Evolutionary conservation across 2,797 vertebrate genomes (phyloP), one percentile per base, ranked within the genome.

Genomic region (Melanotaenia boesemani): DNA sequence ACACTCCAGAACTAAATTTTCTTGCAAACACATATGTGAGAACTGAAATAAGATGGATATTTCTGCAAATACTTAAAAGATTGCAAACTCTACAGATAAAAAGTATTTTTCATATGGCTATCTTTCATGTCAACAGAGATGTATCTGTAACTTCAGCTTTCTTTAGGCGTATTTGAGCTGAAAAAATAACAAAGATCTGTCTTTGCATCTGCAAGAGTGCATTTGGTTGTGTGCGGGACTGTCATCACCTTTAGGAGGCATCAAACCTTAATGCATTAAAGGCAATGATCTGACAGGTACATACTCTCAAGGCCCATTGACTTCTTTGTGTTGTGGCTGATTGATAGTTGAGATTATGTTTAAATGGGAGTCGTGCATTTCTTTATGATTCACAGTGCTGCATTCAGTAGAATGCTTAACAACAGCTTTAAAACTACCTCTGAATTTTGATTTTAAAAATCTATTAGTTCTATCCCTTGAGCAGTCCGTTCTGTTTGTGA

Each of bases 231-330:
- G 78, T 71, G 78, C 22, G 1, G 78, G 44, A 82, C 76, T 83
- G 88, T 87, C 65, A 18, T 64, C 70, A 67, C 88, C 87, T 84
- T 73, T 89, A 85, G 87, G 79, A 85, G 62, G 73, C 83, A 74
- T 90, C 82, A 81, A 67, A 77, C 77, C 80, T 68, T 65, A 82
- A 80, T 87, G 86, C 88, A 82, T 91, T 88, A 86, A 86, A 83
- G 82, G 75, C 87, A 90, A 88, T 87, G 89, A 92, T 88, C 86
- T 91, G 89, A 92, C 87, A 89, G 90, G 92, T 91, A 92, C 87
- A 92, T 88, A 84, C 86, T 88, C 91, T 92, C 90, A 90, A 74
- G 89, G 89, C 89, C 82, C 88, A 93, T 92, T 92, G 91, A 88
- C 89, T 92, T 86, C 89, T 90, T 86, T 90, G 89, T 89, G 76